Evolutionary conservation across 2,113 vertebrate genomes (phyloP).

Genomic region (Microcebus ravelobensis): DNA sequence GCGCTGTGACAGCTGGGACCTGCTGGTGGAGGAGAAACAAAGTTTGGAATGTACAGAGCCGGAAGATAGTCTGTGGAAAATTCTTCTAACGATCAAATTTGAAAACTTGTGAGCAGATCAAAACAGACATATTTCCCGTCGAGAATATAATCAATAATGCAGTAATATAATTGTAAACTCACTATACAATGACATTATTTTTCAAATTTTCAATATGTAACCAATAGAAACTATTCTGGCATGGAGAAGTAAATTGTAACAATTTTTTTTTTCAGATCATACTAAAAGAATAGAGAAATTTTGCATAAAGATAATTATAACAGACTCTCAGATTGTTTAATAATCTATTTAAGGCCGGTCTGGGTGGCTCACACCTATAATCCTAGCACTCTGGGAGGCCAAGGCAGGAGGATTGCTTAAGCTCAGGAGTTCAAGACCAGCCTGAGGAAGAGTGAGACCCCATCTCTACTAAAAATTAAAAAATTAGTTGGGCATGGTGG

Average conservation of each 20-base stretch:
- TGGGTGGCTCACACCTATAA: too few species aligned
- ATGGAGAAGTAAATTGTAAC: not conserved
- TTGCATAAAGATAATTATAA: not conserved
- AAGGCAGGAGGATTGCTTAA: too few species aligned
- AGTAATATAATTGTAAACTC: not conserved
- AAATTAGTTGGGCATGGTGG: too few species aligned
- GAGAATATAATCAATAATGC: constrained; percentile 5
- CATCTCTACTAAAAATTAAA: too few species aligned
- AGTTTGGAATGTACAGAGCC: constrained; percentile 21
- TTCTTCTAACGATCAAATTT: not conserved
- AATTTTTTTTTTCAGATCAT: not conserved
- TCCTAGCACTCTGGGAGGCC: too few species aligned
- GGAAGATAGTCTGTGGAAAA: not conserved
- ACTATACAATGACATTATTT: not conserved
- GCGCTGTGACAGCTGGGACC: not conserved
- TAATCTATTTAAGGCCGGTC: not conserved
- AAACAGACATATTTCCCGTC: constrained; percentile 4
- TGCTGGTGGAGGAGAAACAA: constrained; percentile 33
- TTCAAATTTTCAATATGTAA: constrained; percentile 22
- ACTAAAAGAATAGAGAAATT: not conserved
- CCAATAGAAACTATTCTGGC: not conserved
- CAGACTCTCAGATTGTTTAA: not conserved
- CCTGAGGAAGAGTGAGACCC: too few species aligned
- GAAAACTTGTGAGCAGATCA: not conserved
- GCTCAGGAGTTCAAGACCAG: too few species aligned